phyloP scores from a whole-genome alignment of 2,113 vertebrate species.

The Tragelaphus strepsiceros region DNA sequence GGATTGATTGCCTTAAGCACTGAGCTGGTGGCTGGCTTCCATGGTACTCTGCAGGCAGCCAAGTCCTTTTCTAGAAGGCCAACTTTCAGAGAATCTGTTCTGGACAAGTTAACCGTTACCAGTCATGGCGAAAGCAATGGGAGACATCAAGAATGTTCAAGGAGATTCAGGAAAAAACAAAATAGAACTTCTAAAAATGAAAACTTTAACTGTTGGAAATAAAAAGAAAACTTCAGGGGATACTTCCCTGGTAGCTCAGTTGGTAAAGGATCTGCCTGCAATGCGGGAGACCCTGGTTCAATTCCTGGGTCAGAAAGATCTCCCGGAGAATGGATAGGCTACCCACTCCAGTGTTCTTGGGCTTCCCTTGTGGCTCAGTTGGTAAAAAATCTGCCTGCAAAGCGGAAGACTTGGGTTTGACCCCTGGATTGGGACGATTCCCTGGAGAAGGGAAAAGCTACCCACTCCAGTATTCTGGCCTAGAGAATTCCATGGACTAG shows the following conservation, averaged over 20 bases:
- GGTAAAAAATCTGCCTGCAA: background rate
- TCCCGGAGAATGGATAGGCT: background rate
- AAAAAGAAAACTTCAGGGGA: background rate
- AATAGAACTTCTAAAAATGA: background rate
- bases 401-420: background rate
- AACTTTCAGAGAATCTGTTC: background rate
- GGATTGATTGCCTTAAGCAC: background rate
- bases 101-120: background rate
- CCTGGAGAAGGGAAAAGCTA: background rate
- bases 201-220: background rate
- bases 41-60: background rate
- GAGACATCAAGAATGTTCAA: background rate
- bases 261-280: background rate
- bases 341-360: background rate
- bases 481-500: background rate
- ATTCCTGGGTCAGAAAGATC: background rate
- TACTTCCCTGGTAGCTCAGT: background rate
- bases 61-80: background rate
- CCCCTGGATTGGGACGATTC: background rate
- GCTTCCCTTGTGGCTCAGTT: background rate
- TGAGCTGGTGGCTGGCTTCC: background rate
- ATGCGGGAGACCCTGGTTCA: background rate
- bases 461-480: background rate
- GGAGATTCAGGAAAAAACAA: background rate
- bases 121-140: background rate